Conservation (phyloP, 2,797 vertebrate species). For the Falco cherrug region DNA sequence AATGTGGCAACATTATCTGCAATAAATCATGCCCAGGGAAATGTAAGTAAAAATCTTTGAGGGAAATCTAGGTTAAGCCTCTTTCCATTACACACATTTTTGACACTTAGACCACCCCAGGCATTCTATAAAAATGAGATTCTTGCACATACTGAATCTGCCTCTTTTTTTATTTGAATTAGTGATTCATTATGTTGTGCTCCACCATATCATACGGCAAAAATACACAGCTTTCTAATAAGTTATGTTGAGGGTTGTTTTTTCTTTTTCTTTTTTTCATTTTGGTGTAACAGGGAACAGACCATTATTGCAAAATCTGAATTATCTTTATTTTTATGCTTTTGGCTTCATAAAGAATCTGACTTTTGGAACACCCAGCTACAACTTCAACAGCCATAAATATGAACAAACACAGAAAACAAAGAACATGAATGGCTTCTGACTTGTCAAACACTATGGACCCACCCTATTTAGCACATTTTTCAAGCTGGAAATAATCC, state of each 20-base stretch:
- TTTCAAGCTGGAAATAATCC: not conserved
- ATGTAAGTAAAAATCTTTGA: not conserved
- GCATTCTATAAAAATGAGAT: not conserved
- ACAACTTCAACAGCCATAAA: not conserved
- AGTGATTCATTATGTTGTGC: not conserved
- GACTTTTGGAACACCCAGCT: not conserved
- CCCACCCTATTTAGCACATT: not conserved
- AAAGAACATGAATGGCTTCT: not conserved
- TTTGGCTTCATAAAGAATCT: not conserved
- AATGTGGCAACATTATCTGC: not conserved
- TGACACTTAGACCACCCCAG: constrained; percentile 14
- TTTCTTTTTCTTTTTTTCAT: not conserved
- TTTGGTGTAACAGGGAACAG: not conserved
- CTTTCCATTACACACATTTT: constrained; percentile 30
- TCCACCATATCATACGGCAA: not conserved
- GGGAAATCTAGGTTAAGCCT: constrained; percentile 10
- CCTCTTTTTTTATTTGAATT: not conserved
- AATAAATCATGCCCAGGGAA: constrained; percentile 26
- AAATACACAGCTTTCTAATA: not conserved
- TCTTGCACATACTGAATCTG: not conserved
- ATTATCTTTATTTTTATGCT: not conserved
- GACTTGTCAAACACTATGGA: not conserved
- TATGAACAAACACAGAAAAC: not conserved
- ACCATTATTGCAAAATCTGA: not conserved
- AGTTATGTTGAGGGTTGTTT: not conserved